phyloP scores from a whole-genome alignment of 2,113 vertebrate species.

The Lycaon pictus region DNA sequence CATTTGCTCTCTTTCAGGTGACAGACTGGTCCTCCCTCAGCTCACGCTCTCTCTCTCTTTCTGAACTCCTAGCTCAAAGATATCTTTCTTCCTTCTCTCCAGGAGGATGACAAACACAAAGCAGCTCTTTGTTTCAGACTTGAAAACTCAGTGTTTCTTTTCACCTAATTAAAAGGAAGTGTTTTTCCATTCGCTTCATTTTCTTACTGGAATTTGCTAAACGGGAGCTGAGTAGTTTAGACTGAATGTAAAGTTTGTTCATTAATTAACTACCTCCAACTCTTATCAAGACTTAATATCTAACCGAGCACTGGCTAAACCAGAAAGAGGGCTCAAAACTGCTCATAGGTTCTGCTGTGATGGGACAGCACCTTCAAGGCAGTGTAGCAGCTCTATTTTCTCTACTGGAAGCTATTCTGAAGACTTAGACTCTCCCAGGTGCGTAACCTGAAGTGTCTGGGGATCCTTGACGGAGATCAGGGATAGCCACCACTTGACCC shows the following conservation, averaged over 20 bases:
- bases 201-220: constrained; percentile 70
- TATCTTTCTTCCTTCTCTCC: background rate
- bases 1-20: background rate
- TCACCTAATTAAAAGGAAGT: constrained; percentile 73
- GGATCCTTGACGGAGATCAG: background rate
- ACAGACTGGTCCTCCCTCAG: background rate
- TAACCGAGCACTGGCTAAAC: constrained; percentile 53
- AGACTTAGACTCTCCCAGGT: background rate
- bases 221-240: constrained; percentile 55
- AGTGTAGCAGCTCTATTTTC: background rate
- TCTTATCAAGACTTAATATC: constrained; percentile 78
- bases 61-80: background rate
- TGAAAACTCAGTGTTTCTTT: constrained; percentile 57
- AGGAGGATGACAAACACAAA: constrained; percentile 51
- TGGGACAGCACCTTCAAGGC: background rate
- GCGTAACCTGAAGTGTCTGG: background rate
- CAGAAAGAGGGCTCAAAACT: constrained; percentile 1
- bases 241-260: constrained; percentile 64
- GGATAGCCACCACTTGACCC: background rate
- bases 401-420: background rate
- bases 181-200: constrained; percentile 77
- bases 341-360: background rate
- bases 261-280: constrained; percentile 76
- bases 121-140: constrained; percentile 70
- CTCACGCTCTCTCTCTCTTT: background rate